phyloP scores from a whole-genome alignment of 1,140 invertebrate species.

The Akabosia matsudoensis region DNA sequence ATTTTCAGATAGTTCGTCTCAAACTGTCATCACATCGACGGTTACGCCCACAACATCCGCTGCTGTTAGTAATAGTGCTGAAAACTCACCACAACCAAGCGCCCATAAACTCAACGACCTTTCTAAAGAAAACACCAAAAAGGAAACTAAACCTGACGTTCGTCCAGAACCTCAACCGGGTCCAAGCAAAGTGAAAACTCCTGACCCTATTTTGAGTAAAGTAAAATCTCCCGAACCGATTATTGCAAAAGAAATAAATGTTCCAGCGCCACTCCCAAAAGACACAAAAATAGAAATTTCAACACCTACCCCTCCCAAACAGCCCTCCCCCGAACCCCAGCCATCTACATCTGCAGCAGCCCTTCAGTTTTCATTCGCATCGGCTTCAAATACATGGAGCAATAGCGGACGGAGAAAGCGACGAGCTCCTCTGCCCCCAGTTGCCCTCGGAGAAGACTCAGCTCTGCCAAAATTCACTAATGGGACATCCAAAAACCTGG shows the following conservation, averaged over 20 bases:
- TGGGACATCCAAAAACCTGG: neutral
- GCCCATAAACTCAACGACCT: too few relatives aligned
- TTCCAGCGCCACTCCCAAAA: neutral
- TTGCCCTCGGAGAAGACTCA: conserved; percentile 7
- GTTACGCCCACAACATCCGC: too few relatives aligned
- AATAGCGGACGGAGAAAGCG: conserved; percentile 33
- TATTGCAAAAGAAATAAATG: neutral
- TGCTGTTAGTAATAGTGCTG: too few relatives aligned
- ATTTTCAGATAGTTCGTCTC: too few relatives aligned
- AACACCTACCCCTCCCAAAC: neutral
- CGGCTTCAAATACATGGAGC: conserved; percentile 11
- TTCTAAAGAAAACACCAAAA: too few relatives aligned
- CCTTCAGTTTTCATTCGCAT: too few relatives aligned
- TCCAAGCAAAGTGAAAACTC: neutral
- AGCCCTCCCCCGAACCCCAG: neutral
- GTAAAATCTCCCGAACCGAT: too few relatives aligned
- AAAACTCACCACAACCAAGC: too few relatives aligned
- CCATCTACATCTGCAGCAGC: neutral
- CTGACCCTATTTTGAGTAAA: too few relatives aligned
- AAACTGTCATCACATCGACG: too few relatives aligned
- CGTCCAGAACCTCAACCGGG: neutral
- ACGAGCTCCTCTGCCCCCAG: conserved; percentile 34
- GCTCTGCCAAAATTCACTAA: neutral
- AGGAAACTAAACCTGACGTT: too few relatives aligned
- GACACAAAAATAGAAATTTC: conserved; percentile 16